Evolutionary conservation across 1,140 invertebrate genomes (phyloP).

Genomic region (Aleiodes sp.): DNA sequence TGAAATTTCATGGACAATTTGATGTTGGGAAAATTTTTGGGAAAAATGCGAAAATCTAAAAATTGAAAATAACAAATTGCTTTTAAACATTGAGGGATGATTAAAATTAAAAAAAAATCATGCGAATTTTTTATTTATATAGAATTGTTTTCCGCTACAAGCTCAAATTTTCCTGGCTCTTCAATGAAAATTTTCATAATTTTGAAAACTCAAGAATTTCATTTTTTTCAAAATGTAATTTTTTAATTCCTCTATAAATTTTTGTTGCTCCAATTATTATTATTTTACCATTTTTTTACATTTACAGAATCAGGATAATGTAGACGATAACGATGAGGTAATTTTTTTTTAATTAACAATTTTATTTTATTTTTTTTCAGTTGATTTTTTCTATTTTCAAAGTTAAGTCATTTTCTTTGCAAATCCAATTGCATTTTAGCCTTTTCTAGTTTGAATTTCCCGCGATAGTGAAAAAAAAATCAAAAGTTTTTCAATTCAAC

Average conservation of each 20-base stretch:
- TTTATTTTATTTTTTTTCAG: slow-evolving; percentile 22
- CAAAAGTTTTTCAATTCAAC: too few species aligned
- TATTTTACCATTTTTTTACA: slow-evolving; percentile 31
- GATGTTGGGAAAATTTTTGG: too few species aligned
- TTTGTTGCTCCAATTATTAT: background rate
- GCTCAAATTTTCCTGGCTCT: too few species aligned
- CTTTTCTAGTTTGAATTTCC: too few species aligned
- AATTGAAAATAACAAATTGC: slow-evolving; percentile 16
- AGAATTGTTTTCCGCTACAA: too few species aligned
- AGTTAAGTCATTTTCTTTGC: too few species aligned
- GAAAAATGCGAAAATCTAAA: slow-evolving; percentile 36
- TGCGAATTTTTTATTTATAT: too few species aligned
- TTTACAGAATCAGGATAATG: slow-evolving; percentile 41
- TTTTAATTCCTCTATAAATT: slow-evolving; percentile 6
- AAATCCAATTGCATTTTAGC: too few species aligned
- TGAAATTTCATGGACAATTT: too few species aligned
- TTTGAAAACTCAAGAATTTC: background rate
- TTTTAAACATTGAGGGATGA: slow-evolving; percentile 26
- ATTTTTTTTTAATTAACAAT: slow-evolving; percentile 25
- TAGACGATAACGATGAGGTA: slow-evolving; percentile 41
- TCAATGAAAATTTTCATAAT: background rate
- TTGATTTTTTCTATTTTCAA: too few species aligned
- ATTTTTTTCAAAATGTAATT: background rate
- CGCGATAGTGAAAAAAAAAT: too few species aligned
- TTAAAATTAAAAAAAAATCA: slow-evolving; percentile 25